Evolutionary conservation across 2,797 vertebrate species (phyloP).

Genomic region (Chrosomus eos): DNA sequence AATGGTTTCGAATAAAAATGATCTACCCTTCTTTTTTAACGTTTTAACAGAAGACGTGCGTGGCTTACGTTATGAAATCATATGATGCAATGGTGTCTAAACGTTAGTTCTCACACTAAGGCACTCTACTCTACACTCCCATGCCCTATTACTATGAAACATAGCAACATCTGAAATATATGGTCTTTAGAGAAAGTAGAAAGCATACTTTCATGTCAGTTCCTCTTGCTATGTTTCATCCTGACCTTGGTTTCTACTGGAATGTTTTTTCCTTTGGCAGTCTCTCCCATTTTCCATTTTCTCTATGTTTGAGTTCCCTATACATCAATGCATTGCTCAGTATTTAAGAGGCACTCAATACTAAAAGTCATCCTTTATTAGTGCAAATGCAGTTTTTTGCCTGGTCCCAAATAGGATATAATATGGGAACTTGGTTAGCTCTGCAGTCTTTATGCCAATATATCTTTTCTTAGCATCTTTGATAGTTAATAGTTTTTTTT

Average conservation of each 20-base stretch:
- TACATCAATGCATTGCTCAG: slow-evolving; percentile 37
- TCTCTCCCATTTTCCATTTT: slow-evolving; percentile 60
- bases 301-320: slow-evolving; percentile 41
- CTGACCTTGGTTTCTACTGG: slow-evolving; percentile 67
- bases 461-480: neutral
- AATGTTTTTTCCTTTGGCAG: slow-evolving; percentile 62
- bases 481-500: neutral
- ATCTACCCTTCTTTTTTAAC: slow-evolving; percentile 5
- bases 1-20: slow-evolving; percentile 26
- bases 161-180: slow-evolving; percentile 35
- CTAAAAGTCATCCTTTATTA: neutral
- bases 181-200: slow-evolving; percentile 54
- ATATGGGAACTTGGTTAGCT: neutral
- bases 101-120: slow-evolving; percentile 4
- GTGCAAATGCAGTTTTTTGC: neutral
- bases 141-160: slow-evolving; percentile 24
- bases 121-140: neutral
- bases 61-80: slow-evolving; percentile 39
- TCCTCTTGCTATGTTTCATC: slow-evolving; percentile 61
- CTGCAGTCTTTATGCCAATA: neutral
- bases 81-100: slow-evolving; percentile 34
- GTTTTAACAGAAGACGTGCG: slow-evolving; percentile 23
- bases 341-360: neutral
- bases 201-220: slow-evolving; percentile 58
- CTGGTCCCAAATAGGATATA: neutral